phyloP scores from a whole-genome alignment of 2,888 invertebrate species.

The Acanthosoma haemorrhoidale region DNA sequence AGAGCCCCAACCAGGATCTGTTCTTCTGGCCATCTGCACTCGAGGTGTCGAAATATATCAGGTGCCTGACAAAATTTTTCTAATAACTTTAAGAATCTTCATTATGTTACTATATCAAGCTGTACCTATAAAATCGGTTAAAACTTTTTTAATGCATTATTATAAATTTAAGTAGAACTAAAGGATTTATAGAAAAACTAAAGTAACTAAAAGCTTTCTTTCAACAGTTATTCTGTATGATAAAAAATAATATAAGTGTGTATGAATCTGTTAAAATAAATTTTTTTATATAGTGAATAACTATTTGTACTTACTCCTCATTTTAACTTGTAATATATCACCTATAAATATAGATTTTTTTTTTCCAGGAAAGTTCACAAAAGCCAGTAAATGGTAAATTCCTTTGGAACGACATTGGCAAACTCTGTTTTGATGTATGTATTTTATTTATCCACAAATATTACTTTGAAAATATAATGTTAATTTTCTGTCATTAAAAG shows the following conservation, averaged over 20 bases:
- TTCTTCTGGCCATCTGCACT: constrained; percentile 86
- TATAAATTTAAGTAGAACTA: too few relatives aligned
- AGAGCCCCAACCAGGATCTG: constrained; percentile 62
- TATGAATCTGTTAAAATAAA: not conserved
- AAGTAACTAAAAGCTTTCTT: too few relatives aligned
- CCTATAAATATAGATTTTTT: too few relatives aligned
- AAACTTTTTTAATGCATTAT: too few relatives aligned
- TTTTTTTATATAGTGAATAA: not conserved
- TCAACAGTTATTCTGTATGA: too few relatives aligned
- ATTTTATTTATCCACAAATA: not conserved
- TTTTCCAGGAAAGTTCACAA: constrained; percentile 43
- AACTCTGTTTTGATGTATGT: constrained; percentile 82
- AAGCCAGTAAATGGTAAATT: constrained; percentile 68
- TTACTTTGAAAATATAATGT: not conserved
- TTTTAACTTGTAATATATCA: too few relatives aligned
- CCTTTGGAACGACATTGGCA: constrained; percentile 92
- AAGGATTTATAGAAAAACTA: too few relatives aligned
- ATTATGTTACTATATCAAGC: too few relatives aligned
- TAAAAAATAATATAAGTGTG: not conserved
- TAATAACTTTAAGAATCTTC: not conserved
- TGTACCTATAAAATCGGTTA: too few relatives aligned
- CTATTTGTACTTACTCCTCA: not conserved
- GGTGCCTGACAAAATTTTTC: constrained; percentile 45
- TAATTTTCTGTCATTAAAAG: not conserved
- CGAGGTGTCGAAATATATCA: constrained; percentile 84